Base-by-base conservation (phyloP, 1,140 invertebrate genomes). In the Ceratina australensis region DNA sequence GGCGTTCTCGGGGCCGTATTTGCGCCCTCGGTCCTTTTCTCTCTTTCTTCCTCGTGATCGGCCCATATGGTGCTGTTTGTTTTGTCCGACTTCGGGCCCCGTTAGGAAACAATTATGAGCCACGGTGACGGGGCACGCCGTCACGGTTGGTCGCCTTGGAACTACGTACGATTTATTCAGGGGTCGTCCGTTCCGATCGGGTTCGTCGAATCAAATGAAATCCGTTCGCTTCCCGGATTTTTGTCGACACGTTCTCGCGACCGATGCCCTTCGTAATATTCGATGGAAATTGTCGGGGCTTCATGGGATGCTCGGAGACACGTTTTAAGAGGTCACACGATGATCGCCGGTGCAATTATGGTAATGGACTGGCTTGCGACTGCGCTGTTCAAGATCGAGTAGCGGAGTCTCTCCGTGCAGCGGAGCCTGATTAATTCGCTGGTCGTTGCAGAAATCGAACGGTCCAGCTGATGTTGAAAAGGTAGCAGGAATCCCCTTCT, bases 21-120 rank as follows among this genome's bases (percentile, higher is more conserved):
- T 26, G 15, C 33, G 28, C 20, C 13, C 54, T 28, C 66, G 13
- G 60, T 61, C 60, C 54, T 56, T 22, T 13, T 73, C 64, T 73
- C 24, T 64, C 66, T 47, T 76, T 56, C 69, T 64, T 42, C 20
- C 61, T 20, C 33, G 20, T n/a, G 33, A 42, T 42, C 33, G 56
- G 69, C 79, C 87, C 88, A 89, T 89, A 89, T 89, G 88, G 83
- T 82, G 80, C 80, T 87, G 85, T 89, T 89, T 89, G 87, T 87
- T 86, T 86, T 88, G 79, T 80, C 79, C 49, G 65, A 64, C 61
- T 65, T 49, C 13, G 57, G 61, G 73, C 84, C 78, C 86, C 87
- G 88, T 90, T 87, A 86, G 85, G 78, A 87, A 90, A 90, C 90
- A 90, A 92, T 91, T 91, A 90, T 83, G 85, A 87, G 42, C 71